Evolutionary conservation across 2,113 vertebrate species (phyloP), one percentile per base, ranked within the genome.

Genomic region (Fulmarus glacialis): DNA sequence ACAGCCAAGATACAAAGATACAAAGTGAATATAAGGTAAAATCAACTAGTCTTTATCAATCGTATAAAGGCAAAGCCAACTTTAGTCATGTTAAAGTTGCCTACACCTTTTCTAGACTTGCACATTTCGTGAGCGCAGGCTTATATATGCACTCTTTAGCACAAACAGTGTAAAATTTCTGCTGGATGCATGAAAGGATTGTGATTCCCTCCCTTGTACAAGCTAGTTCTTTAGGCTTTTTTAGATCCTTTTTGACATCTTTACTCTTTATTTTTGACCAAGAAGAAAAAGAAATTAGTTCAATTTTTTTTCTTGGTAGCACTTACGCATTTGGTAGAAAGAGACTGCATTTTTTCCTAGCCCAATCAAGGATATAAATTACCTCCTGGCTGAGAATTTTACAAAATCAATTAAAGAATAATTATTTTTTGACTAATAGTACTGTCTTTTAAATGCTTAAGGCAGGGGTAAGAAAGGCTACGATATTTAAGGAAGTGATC

Each of bases 371-470:
- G 24, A 15, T 12, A 88, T n/a, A 74, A 91, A 91, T 97, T 94
- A 91, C 55, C n/a, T 82, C 45, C 38, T 8, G 17, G 58, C 17
- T 77, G 23, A 96, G 50, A 80, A 77, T 73, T 88, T 73, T 70
- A 88, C 48, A 59, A 55, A 97, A 96, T 94, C 87, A 96, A 93
- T 96, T 79, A 93, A 66, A 4, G 12, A 94, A 59, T 95, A 93
- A 96, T 95, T 97, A 72, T 62, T 85, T 90, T 77, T 77, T 86
- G 47, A 90, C 45, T 91, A 88, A 88, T 43, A 70, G 38, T 30
- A 58, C 34, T 81, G 55, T 52, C 62, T 78, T 68, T 91, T 89
- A 87, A 82, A 70, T 62, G 53, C 58, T 83, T 64, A 77, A 70
- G 45, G 47, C 59, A 80, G 20, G 27, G 34, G 22, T 72, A 73